Conservation (phyloP, 2,797 vertebrate genomes). For the Intellagama lesueurii region DNA sequence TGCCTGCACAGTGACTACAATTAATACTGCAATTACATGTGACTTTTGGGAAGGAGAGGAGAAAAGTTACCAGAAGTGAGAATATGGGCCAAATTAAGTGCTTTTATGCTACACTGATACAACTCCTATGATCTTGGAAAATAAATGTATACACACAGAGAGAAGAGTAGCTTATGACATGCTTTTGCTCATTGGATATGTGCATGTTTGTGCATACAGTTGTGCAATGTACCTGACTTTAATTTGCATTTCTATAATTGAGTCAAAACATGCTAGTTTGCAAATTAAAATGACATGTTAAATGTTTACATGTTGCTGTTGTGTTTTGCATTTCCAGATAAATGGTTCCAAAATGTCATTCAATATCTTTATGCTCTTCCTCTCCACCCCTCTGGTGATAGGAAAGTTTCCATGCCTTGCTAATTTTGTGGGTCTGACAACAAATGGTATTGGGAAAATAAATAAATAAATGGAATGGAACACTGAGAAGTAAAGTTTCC, state of each 20-base stretch:
- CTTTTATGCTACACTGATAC: conserved; percentile 2
- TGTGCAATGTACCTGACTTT: neutral
- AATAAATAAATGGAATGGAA: conserved; percentile 44
- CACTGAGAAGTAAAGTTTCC: conserved; percentile 37
- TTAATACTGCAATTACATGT: conserved; percentile 40
- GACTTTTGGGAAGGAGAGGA: neutral
- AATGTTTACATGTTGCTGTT: conserved; percentile 20
- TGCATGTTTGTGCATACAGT: neutral
- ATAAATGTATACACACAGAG: neutral
- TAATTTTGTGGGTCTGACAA: conserved; percentile 54
- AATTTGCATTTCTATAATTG: conserved; percentile 28
- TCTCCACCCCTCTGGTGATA: conserved; percentile 39
- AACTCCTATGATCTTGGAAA: conserved; percentile 15
- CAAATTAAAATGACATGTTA: conserved; percentile 36
- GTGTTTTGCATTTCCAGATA: conserved; percentile 38
- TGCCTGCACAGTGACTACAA: conserved; percentile 40
- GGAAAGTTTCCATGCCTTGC: conserved; percentile 43
- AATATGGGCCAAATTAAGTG: neutral
- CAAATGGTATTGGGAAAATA: conserved; percentile 63
- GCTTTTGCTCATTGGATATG: neutral
- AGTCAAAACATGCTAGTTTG: neutral
- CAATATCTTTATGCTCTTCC: conserved; percentile 31
- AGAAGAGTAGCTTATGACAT: neutral
- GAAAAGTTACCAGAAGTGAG: neutral
- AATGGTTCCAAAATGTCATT: conserved; percentile 47